Evolutionary conservation across 2,888 invertebrate species (phyloP).

Genomic region (Agriopis marginaria): DNA sequence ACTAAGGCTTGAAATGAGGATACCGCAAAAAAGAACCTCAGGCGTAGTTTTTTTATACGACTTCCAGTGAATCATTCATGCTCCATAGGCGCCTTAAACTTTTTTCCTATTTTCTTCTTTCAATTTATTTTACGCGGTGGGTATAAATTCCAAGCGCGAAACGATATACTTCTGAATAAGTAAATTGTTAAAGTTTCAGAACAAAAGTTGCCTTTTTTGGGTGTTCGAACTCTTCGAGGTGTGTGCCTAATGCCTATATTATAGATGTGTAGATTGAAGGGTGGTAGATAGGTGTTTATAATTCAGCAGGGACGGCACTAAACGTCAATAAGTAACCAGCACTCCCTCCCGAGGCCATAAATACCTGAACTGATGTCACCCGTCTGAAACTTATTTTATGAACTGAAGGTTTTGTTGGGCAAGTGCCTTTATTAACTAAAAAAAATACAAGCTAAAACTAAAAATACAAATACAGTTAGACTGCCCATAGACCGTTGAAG

Average conservation of each 20-base stretch:
- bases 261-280: not conserved
- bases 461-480: too few relatives aligned
- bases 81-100: constrained; percentile 41
- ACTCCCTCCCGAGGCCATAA: constrained; percentile 22
- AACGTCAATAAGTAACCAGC: constrained; percentile 28
- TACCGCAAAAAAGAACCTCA: constrained; percentile 10
- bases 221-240: constrained; percentile 23
- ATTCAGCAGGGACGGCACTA: constrained; percentile 38
- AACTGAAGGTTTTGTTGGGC: constrained; percentile 9
- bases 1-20: constrained; percentile 14
- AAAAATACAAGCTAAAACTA: too few relatives aligned
- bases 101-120: constrained; percentile 44
- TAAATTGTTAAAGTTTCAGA: constrained; percentile 42
- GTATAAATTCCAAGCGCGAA: constrained; percentile 34
- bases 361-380: constrained; percentile 26
- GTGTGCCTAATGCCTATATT: constrained; percentile 19
- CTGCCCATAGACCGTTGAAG: too few relatives aligned
- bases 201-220: constrained; percentile 26
- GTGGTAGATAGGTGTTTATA: constrained; percentile 37
- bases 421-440: too few relatives aligned
- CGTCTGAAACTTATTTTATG: constrained; percentile 1
- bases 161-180: constrained; percentile 42
- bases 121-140: constrained; percentile 44
- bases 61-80: constrained; percentile 54
- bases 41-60: constrained; percentile 5